Evolutionary conservation across 2,113 vertebrate species (phyloP).

Genomic region (Callocephalon fimbriatum): DNA sequence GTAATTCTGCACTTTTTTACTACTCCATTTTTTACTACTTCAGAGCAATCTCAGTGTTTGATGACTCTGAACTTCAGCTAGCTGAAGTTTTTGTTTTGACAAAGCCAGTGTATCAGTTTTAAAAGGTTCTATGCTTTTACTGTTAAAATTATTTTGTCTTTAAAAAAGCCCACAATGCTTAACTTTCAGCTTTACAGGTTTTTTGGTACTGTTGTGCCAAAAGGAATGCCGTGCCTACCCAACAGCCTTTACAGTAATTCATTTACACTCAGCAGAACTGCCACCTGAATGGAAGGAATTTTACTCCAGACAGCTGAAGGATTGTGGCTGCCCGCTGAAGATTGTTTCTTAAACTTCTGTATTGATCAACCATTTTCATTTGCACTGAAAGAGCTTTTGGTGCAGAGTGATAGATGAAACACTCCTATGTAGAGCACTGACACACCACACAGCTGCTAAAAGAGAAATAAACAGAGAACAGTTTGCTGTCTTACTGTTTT

Average conservation of each 20-base stretch:
- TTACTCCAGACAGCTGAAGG: background rate
- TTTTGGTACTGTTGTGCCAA: background rate
- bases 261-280: background rate
- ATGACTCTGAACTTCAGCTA: background rate
- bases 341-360: background rate
- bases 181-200: background rate
- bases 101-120: background rate
- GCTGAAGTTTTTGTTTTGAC: background rate
- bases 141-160: background rate
- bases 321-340: background rate
- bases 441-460: background rate
- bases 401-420: background rate
- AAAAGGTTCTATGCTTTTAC: background rate
- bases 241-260: background rate
- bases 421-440: background rate
- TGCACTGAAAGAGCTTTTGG: background rate
- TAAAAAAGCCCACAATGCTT: background rate
- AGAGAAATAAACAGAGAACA: background rate
- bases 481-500: background rate
- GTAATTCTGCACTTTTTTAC: fast-evolving
- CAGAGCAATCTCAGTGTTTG: background rate
- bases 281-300: background rate
- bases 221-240: background rate
- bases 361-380: background rate
- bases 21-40: background rate